Conservation (phyloP, 2,113 vertebrate genomes). For the Megaceryle maxima region DNA sequence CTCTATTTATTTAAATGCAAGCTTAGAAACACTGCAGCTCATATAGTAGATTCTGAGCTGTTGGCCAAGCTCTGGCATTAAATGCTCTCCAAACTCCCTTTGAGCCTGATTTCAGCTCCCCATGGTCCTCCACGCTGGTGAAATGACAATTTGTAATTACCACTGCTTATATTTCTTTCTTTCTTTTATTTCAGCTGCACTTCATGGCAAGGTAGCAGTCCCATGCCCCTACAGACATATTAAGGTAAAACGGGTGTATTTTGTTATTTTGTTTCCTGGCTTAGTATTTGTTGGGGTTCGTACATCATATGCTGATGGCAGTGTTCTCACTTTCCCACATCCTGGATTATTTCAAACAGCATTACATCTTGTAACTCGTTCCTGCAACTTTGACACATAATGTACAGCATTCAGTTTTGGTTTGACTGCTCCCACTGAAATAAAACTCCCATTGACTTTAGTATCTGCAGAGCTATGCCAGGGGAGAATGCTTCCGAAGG, state of each 20-base stretch:
- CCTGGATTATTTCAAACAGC: not conserved
- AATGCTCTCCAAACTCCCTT: not conserved
- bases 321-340: not conserved
- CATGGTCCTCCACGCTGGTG: not conserved
- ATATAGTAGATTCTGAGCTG: not conserved
- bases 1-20: not conserved
- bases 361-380: not conserved
- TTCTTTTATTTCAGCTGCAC: not conserved
- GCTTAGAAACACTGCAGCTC: not conserved
- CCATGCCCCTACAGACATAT: not conserved
- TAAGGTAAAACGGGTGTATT: not conserved
- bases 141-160: not conserved
- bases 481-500: not conserved
- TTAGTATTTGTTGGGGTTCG: not conserved
- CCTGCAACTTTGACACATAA: not conserved
- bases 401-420: not conserved
- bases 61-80: not conserved
- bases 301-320: not conserved
- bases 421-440: not conserved
- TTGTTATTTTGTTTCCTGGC: not conserved
- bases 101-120: slow-evolving; percentile 1
- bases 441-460: not conserved
- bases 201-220: not conserved
- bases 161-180: not conserved
- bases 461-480: not conserved